Conservation (phyloP, 2,797 vertebrate species). For the Crossoptilon crossoptilon region DNA sequence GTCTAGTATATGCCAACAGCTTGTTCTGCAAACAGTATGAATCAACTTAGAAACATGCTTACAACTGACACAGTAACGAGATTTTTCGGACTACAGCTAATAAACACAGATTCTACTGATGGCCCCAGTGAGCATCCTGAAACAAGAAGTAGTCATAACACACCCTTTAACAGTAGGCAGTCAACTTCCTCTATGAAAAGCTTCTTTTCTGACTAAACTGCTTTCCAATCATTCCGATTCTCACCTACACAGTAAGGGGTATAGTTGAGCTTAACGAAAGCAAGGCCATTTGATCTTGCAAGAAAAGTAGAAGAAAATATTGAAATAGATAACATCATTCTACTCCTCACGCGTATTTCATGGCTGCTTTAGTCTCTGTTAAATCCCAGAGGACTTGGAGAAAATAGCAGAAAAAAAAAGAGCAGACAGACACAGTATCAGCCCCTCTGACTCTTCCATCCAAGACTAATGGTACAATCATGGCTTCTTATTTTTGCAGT, state of each 20-base stretch:
- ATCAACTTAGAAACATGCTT: neutral
- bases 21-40: neutral
- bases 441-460: neutral
- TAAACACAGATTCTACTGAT: neutral
- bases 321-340: neutral
- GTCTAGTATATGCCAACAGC: neutral
- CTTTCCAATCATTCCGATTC: neutral
- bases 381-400: rapidly evolving
- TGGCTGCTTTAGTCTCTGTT: neutral
- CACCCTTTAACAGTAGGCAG: neutral
- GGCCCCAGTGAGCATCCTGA: neutral
- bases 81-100: neutral
- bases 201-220: neutral
- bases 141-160: neutral
- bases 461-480: neutral
- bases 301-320: neutral
- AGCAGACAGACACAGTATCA: neutral
- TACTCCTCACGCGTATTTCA: neutral
- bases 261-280: neutral
- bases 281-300: neutral
- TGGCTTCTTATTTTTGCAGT: neutral
- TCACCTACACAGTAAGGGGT: neutral
- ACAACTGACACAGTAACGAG: neutral
- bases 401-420: neutral
- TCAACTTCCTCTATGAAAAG: neutral